Evolutionary conservation across 2,113 vertebrate genomes (phyloP).

Genomic region (Sporophila hypoxantha): DNA sequence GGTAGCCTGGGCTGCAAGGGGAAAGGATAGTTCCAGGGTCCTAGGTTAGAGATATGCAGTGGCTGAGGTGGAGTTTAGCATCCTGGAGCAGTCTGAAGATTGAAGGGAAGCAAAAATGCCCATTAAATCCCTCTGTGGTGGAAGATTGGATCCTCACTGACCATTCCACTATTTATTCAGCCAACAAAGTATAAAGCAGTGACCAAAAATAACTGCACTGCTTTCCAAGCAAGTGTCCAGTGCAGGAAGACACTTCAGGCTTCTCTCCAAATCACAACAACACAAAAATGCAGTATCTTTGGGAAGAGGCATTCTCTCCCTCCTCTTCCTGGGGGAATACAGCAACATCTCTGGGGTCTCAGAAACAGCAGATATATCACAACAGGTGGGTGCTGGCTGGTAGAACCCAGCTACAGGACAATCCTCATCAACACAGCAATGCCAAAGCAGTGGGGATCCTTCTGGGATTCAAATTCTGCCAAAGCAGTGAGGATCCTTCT

Average conservation of each 20-base stretch:
- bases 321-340: background rate
- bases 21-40: background rate
- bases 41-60: background rate
- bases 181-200: background rate
- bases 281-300: accelerated
- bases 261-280: background rate
- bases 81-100: background rate
- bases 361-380: background rate
- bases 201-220: background rate
- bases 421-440: background rate
- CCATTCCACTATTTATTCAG: background rate
- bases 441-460: background rate
- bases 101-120: background rate
- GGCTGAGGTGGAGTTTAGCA: background rate
- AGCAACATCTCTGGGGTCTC: background rate
- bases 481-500: background rate
- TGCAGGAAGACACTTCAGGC: background rate
- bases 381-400: background rate
- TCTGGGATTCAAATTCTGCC: background rate
- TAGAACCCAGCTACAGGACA: background rate
- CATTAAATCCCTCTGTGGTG: background rate
- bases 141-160: background rate
- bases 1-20: background rate
- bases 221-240: background rate
- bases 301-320: background rate